phyloP scores from a whole-genome alignment of 37 sponge, comb jelly and placozoan genomes.

The Chondrilla cf. caribensis region DNA sequence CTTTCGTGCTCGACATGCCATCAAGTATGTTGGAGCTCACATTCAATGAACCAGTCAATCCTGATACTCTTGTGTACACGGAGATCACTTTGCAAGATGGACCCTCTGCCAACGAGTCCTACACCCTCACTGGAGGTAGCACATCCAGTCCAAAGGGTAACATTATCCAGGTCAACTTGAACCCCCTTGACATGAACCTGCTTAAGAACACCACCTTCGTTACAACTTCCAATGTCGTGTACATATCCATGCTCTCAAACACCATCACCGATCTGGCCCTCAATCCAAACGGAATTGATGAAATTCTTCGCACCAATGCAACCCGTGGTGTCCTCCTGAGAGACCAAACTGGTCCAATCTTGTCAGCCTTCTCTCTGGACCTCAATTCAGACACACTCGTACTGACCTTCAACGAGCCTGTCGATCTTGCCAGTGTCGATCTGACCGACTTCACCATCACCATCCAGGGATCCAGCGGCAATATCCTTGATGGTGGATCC shows the following conservation, averaged over 20 bases:
- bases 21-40: conserved; percentile 36
- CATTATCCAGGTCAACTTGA: conserved; percentile 40
- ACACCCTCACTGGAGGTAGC: conserved; percentile 52
- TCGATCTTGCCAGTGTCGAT: conserved; percentile 35
- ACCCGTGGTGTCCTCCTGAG: conserved; percentile 38
- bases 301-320: conserved; percentile 42
- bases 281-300: conserved; percentile 43
- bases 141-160: conserved; percentile 24
- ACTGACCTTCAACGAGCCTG: conserved; percentile 70
- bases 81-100: conserved; percentile 64
- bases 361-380: conserved; percentile 57
- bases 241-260: conserved; percentile 42
- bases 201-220: conserved; percentile 55
- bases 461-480: neutral
- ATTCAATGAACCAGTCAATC: conserved; percentile 82
- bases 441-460: conserved; percentile 37
- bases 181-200: conserved; percentile 51
- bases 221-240: conserved; percentile 4
- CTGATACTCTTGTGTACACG: conserved; percentile 33
- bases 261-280: conserved; percentile 66
- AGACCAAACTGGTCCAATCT: conserved; percentile 53
- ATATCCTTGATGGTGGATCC: neutral
- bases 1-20: conserved; percentile 66
- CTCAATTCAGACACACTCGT: conserved; percentile 53
- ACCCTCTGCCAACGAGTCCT: conserved; percentile 35